A percentile compares a stretch with the other conserved stretches of the same genome.
Conservation (phyloP, 2,888 invertebrate genomes). For the Poecilus cupreus region DNA sequence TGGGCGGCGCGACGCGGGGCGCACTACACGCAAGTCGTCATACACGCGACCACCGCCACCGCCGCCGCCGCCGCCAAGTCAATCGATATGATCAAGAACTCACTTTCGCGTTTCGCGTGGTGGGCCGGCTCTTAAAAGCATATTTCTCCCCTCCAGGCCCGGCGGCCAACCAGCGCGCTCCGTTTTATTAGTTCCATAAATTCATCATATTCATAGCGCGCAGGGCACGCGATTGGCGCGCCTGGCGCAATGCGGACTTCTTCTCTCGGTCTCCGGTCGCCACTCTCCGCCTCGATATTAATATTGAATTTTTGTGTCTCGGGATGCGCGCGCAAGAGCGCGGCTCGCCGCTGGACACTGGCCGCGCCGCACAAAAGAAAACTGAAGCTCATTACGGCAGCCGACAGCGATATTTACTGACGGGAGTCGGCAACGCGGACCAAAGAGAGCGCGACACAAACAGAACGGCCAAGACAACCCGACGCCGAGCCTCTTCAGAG, state of each 20-base stretch:
- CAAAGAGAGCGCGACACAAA: constrained; percentile 52
- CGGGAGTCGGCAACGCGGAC: constrained; percentile 67
- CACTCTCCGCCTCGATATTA: constrained; percentile 84
- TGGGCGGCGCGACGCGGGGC: constrained; percentile 15
- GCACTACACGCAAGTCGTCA: constrained; percentile 39
- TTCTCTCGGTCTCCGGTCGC: constrained; percentile 75
- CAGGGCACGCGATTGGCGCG: constrained; percentile 75
- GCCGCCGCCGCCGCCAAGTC: constrained; percentile 27
- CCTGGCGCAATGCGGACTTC: constrained; percentile 77
- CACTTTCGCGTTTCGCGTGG: constrained; percentile 59
- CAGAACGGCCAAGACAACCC: constrained; percentile 57
- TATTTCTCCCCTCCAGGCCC: constrained; percentile 72
- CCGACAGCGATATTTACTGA: constrained; percentile 69
- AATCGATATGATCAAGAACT: constrained; percentile 58
- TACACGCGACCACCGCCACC: constrained; percentile 15
- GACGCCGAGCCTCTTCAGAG: constrained; percentile 69
- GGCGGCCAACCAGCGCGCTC: constrained; percentile 81
- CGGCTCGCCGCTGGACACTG: constrained; percentile 68
- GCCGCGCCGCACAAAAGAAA: constrained; percentile 60
- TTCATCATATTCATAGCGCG: constrained; percentile 74
- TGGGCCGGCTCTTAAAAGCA: constrained; percentile 66
- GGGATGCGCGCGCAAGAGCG: constrained; percentile 67
- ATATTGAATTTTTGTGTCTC: constrained; percentile 85
- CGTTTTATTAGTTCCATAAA: constrained; percentile 89
- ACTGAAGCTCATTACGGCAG: constrained; percentile 47